Evolutionary conservation across 2,888 invertebrate genomes (phyloP), one percentile per base, ranked within the genome.

Genomic region (Stenoptilia bipunctidactyla): DNA sequence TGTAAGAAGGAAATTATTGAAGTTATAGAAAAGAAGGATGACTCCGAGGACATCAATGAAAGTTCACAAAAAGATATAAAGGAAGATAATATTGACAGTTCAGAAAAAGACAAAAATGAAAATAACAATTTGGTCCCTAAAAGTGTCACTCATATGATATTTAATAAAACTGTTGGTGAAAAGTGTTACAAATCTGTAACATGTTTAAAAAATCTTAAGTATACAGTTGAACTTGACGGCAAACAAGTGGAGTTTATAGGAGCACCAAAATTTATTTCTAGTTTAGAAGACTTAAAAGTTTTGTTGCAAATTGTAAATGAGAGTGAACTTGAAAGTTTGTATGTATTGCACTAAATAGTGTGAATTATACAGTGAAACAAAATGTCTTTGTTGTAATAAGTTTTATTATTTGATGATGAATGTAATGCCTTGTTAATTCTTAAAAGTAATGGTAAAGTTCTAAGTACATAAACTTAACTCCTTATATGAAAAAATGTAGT

Each of bases 271-370:
- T 66, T 60, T 52, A 73, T 85, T 48, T 66, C 72, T 44, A 76
- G 66, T 55, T 56, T 76, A 58, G 82, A 77, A 50, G 85, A 85
- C 52, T 61, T 85, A 49, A 56, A 74, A 64, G 79, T 85, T 47
- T 58, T 85, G 45, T 63, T 85, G 51, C 77, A 85, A 60, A 85
- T 85, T 55, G 83, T 85, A 40, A 70, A 85, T 55, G 83, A 84
- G 49, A 76, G 69, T 56, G 67, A 73, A 52, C 55, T 79, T 43
- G 61, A 64, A 45, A 77, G 71, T 62, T 62, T 74, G 44, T 73
- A 83, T 73, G 71, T 84, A 40, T 59, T 69, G 47, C 67, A 75
- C 52, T 73, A 61, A 59, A 49, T 44, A 50, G 45, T 52, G 52
- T 40, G 43, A 51, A 46, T 46, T 36, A 44, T 3, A 30, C 10